Conservation (phyloP, 2,113 vertebrate species). For the Varanus salvator region DNA sequence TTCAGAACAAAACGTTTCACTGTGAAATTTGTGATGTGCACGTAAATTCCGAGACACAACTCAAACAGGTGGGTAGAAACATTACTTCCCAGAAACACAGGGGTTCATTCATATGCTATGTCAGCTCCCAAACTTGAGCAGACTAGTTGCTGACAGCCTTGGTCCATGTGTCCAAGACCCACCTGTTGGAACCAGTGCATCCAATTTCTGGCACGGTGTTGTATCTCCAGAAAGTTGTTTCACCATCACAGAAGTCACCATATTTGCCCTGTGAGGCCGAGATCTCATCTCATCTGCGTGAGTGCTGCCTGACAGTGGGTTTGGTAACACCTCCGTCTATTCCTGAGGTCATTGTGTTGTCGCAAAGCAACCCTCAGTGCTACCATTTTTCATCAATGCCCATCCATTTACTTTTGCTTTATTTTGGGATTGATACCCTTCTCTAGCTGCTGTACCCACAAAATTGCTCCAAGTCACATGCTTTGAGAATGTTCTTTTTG, state of each 20-base stretch:
- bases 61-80: constrained; percentile 89
- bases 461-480: constrained; percentile 18
- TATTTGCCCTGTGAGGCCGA: neutral
- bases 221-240: neutral
- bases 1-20: constrained; percentile 99
- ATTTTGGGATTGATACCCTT: constrained; percentile 12
- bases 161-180: neutral
- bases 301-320: neutral
- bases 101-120: neutral
- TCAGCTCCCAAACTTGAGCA: neutral
- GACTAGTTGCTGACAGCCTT: neutral
- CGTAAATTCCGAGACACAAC: constrained; percentile 98
- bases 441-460: neutral
- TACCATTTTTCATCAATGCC: constrained; percentile 6
- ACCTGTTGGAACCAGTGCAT: neutral
- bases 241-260: neutral
- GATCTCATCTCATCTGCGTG: neutral
- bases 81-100: constrained; percentile 31
- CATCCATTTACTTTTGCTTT: constrained; percentile 26
- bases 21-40: constrained; percentile 99
- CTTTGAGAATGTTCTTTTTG: neutral
- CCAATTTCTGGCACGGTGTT: neutral
- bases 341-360: neutral
- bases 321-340: neutral
- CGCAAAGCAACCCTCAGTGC: neutral